Base-by-base conservation (phyloP, 2,888 invertebrate genomes). In the Archips xylosteana region DNA sequence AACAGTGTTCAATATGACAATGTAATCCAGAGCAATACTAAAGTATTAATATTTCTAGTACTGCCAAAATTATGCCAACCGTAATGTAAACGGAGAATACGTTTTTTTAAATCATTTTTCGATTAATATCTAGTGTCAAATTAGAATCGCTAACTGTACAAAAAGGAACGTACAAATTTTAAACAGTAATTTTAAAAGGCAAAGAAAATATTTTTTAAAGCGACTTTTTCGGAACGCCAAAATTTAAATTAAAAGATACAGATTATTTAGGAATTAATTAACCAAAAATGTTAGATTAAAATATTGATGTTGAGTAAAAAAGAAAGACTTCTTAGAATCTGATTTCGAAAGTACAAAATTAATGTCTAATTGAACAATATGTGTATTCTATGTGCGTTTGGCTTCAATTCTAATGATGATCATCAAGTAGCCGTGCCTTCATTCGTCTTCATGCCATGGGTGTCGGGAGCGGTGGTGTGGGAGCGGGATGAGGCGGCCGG, bases 1-100 rank as follows among this genome's bases (percentile, higher is more conserved):
- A 85, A 84, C 92, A 85, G 94, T 94, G 94, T 94, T 94, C 93
- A 93, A 88, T 82, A 88, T 88, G 93, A 94, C 93, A 92, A 94
- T 94, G 94, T 94, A 94, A 93, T 88, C 87, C 94, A 92, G 92
- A 94, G 94, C 94, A 94, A 94, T 94, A 94, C 92, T 94, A 94
- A 94, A 92, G 91, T 94, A 93, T 94, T 93, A 88, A 92, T 94
- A 89, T 94, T 88, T 92, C 91, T 93, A 93, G 93, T 92, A 92
- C 92, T 94, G 94, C 94, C 94, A 94, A 94, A 92, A 88, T 87
- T 87, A 90, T 92, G 94, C 94, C 94, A 93, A 94, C 94, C 90
- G 91, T 94, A 93, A 92, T 92, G 87, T 92, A 89, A 90, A 89
- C 82, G 85, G 85, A 77, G 84, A 82, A 85, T 85, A 85, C 89